Evolutionary conservation across 2,888 invertebrate genomes (phyloP), one percentile per base, ranked within the genome.

Genomic region (Byasa hedistus): DNA sequence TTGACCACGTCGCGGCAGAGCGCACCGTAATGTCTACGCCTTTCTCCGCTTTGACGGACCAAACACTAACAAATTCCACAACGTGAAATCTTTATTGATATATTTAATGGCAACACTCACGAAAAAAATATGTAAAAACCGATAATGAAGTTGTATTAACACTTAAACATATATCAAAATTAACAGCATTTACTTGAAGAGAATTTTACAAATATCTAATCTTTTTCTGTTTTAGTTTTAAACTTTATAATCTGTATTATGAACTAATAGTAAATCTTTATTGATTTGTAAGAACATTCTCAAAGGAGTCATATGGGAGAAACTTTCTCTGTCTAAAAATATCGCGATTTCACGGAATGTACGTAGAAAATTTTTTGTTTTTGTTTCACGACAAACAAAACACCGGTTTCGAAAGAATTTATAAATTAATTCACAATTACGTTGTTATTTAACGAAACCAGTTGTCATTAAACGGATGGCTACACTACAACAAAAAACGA

Each of bases 1-100:
- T 86, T 86, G 85, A 82, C 79, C 84, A 86, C 72, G 68, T 70
- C 68, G 78, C 83, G 77, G 77, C 76, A 79, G 81, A 85, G 80
- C 83, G 81, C 79, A 72, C 72, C 66, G 69, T 69, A 71, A 71
- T 69, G 82, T 69, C 70, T 61, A 63, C 69, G 76, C 67, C 86
- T 86, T 86, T 86, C 86, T 80, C 84, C 71, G 64, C 72, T 74
- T 72, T 73, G 78, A 76, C 71, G 66, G 68, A 68, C 69, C 62
- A 65, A 56, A 62, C 71, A 75, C 70, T 72, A 73, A 75, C 71
- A 68, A 70, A 24, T 21, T 56, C n/a, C 48, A 27, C 39, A 12
- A 44, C 10, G 23, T 39, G 23, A 39, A 61, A 51, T 51, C 48
- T 24, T 60, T 27, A 51, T 24, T 60, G 19, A 15, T 51, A 48